phyloP scores from a whole-genome alignment of 2,797 vertebrate species.

The Coendou prehensilis region DNA sequence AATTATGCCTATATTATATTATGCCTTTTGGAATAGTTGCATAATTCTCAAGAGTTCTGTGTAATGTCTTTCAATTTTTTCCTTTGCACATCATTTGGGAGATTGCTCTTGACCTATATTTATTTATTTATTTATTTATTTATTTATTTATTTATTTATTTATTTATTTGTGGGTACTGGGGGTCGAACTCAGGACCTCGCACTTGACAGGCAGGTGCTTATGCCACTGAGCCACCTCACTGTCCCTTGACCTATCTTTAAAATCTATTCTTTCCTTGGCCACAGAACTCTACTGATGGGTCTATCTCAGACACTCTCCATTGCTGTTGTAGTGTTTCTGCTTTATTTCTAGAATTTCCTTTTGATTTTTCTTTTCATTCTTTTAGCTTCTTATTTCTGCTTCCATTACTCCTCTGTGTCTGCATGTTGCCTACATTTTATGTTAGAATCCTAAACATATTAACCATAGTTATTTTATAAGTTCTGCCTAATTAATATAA shows the following conservation, averaged over 20 bases:
- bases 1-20: neutral
- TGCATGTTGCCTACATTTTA: neutral
- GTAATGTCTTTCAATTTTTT: neutral
- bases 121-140: neutral
- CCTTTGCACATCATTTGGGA: neutral
- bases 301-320: neutral
- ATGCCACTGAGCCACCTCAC: too few relatives aligned
- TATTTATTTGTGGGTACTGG: too few relatives aligned
- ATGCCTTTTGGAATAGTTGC: neutral
- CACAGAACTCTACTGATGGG: neutral
- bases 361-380: neutral
- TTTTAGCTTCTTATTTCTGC: neutral
- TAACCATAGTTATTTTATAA: too few relatives aligned
- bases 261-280: neutral
- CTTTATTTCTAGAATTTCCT: neutral
- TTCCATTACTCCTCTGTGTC: neutral
- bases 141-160: too few relatives aligned
- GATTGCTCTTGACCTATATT: neutral
- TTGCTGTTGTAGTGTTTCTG: too few relatives aligned
- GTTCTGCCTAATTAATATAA: neutral
- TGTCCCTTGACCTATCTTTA: neutral
- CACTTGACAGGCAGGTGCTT: too few relatives aligned
- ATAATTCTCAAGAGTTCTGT: neutral
- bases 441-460: neutral
- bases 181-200: too few relatives aligned